Percentiles rank a stretch among this genome's conserved stretches.
These are phyloP conservation scores for Marronus borbonicus DNA, from an alignment of 2,888 invertebrate species.

Conservation along the genomic window DNA sequence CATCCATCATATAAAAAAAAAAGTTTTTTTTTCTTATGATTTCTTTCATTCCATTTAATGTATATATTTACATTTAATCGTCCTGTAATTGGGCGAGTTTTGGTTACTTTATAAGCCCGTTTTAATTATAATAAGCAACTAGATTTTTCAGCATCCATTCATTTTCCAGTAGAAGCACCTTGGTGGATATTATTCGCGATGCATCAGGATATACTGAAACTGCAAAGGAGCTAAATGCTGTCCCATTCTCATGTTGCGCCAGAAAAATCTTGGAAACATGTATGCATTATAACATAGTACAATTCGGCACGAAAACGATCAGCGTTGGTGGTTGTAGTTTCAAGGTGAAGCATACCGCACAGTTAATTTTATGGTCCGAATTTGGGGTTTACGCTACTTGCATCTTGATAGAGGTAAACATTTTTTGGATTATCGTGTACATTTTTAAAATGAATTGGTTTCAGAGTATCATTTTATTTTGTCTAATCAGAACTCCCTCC, in stretches of 20 bases:
- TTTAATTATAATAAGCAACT: too few relatives aligned
- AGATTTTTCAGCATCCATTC: background rate
- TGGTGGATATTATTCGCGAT: constrained; percentile 35
- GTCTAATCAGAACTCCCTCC: constrained; percentile 20
- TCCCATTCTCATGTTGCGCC: constrained; percentile 62
- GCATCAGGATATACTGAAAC: constrained; percentile 28
- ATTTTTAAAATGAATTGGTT: constrained; percentile 9
- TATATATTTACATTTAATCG: too few relatives aligned
- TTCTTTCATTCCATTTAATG: too few relatives aligned
- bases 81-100: too few relatives aligned
- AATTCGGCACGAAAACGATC: constrained; percentile 58
- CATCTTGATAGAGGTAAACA: constrained; percentile 57
- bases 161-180: constrained; percentile 28
- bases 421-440: background rate
- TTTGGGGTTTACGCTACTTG: constrained; percentile 55
- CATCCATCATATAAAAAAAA: too few relatives aligned
- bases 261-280: constrained; percentile 55
- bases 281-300: constrained; percentile 58
- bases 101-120: too few relatives aligned
- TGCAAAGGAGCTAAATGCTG: constrained; percentile 49
- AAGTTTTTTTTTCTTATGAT: too few relatives aligned
- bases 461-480: constrained; percentile 38
- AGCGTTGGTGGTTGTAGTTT: constrained; percentile 58
- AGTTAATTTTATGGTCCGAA: constrained; percentile 56
- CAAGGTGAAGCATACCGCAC: constrained; percentile 54